Evolutionary conservation across 2,797 vertebrate species (phyloP), one percentile per base, ranked within the genome.

Genomic region (Poliocrania exsul): DNA sequence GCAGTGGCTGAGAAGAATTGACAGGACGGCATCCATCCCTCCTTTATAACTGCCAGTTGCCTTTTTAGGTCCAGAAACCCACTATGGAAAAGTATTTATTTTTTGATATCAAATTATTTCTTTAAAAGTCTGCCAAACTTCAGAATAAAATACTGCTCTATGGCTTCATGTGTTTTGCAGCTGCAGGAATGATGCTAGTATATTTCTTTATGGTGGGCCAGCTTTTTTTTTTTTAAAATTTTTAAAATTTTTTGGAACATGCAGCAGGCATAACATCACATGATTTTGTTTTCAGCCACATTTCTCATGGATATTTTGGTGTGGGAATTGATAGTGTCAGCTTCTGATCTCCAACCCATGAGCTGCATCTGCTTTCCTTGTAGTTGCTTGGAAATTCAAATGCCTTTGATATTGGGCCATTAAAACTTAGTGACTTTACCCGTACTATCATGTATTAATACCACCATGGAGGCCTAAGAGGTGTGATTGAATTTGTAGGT

Each of bases 131-230:
- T 93, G 85, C 85, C 85, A 91, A 2, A 29, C 37, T 86, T 88
- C 23, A 49, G 31, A 90, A 42, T 81, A 49, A 79, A 53, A 84
- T 91, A 53, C 16, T 77, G 18, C 73, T 88, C 20, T 79, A 33
- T 86, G 72, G 77, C 65, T 94, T 94, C 70, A 84, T 85, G 33
- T 96, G 83, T 86, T 93, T 57, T 81, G 58, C 91, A 91, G 91
- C 88, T 94, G 93, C 73, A 88, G 79, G 37, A 91, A 16, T 71
- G 71, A 49, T 80, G 56, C 57, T 56, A 66, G 16, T 69, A 24
- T 16, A 29, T 71, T 80, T 92, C 62, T 81, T 95, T 87, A 56
- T 81, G 53, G 49, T 86, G 40, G 87, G 71, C 50, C 72, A 65
- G 42, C 19, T 18, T 51, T 75, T 81, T 47, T 50, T 26, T 60